Percentiles rank a stretch among this genome's conserved stretches.
These are phyloP conservation scores for Vulpes ferrilata DNA, from an alignment of 2,113 vertebrate genomes.

Conservation along the genomic window DNA sequence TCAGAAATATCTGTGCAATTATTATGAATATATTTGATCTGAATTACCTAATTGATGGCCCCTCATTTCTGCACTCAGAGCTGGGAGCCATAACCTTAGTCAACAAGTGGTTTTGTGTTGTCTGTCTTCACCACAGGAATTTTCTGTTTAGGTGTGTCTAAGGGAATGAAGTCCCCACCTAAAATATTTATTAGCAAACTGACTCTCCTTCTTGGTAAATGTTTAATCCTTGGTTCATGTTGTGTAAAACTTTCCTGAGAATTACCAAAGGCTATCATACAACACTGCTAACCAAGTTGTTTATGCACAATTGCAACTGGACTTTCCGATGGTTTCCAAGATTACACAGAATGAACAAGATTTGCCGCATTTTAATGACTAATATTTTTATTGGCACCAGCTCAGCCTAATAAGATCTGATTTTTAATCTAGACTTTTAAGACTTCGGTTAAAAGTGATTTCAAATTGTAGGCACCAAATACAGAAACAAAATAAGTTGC, in stretches of 20 bases:
- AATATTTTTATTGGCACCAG: constrained; percentile 44
- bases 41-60: background rate
- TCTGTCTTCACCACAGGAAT: constrained; percentile 61
- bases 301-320: background rate
- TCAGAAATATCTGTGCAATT: background rate
- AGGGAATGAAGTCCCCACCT: constrained; percentile 46
- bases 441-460: background rate
- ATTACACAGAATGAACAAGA: constrained; percentile 36
- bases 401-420: background rate
- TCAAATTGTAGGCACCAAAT: background rate
- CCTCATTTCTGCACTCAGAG: background rate
- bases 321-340: constrained; percentile 19
- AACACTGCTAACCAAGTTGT: background rate
- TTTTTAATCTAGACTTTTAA: constrained; percentile 43
- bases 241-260: background rate
- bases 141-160: constrained; percentile 66
- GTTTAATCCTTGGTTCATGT: constrained; percentile 45
- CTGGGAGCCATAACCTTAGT: background rate
- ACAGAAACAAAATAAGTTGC: background rate
- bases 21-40: constrained; percentile 11
- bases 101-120: background rate
- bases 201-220: constrained; percentile 66
- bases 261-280: background rate
- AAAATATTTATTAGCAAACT: constrained; percentile 72
- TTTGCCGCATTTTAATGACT: constrained; percentile 40